These are phyloP conservation scores for Turdus rufiventris DNA, from an alignment of 2,113 vertebrate species.

Conservation along the genomic window DNA sequence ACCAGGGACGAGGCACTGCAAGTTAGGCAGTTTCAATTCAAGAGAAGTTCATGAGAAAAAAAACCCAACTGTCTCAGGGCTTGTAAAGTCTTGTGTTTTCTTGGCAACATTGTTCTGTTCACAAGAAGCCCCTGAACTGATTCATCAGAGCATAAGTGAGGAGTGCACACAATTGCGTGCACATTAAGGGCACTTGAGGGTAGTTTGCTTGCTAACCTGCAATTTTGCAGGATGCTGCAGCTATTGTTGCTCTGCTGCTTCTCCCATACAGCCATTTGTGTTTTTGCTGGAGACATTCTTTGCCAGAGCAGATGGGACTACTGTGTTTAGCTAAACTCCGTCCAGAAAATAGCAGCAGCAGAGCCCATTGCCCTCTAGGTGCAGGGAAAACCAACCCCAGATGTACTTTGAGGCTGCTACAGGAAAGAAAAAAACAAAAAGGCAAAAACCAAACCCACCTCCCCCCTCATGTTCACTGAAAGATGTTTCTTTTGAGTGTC, in stretches of 20 bases:
- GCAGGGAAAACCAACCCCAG: neutral
- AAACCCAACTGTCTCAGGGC: neutral
- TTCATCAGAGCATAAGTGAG: neutral
- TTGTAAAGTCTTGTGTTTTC: neutral
- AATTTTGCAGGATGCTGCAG: neutral
- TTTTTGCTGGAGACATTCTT: neutral
- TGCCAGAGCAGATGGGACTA: neutral
- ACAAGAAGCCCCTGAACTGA: neutral
- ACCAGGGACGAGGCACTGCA: neutral
- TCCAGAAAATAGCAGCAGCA: constrained; percentile 12
- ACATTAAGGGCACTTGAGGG: neutral
- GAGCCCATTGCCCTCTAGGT: neutral
- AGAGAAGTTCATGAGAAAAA: neutral
- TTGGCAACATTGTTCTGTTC: neutral
- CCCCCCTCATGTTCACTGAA: neutral
- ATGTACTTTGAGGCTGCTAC: neutral
- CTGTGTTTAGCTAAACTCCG: neutral
- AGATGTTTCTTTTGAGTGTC: neutral
- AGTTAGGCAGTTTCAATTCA: neutral
- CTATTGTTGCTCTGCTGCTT: neutral
- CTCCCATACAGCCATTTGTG: fast-evolving
- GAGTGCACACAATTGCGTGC: neutral
- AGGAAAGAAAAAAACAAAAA: neutral
- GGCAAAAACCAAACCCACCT: fast-evolving
- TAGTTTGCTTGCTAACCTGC: neutral